phyloP scores from a whole-genome alignment of 2,113 vertebrate genomes.

The Phyllostomus hastatus region DNA sequence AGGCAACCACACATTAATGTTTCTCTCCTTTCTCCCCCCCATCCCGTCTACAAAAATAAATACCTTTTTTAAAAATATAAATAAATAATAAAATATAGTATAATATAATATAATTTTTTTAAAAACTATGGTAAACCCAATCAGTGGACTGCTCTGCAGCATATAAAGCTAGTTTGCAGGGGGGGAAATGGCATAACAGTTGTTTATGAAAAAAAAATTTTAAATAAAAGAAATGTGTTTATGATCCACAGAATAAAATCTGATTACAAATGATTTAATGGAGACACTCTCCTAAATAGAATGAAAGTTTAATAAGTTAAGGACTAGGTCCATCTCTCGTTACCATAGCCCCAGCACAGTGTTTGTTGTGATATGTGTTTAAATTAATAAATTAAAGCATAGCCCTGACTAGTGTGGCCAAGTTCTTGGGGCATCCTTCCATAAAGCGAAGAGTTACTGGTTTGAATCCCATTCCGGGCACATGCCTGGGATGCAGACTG shows the following conservation, averaged over 20 bases:
- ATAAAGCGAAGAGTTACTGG: no score
- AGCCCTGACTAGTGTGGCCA: no score
- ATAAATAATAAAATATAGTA: no score
- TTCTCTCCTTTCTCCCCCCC: no score
- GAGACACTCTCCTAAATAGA: neutral
- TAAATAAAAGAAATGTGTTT: neutral
- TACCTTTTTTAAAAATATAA: no score
- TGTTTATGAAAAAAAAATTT: neutral
- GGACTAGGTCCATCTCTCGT: neutral
- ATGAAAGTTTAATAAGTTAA: neutral
- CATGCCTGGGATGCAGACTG: no score
- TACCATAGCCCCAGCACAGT: neutral
- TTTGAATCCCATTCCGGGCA: no score
- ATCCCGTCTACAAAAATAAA: no score
- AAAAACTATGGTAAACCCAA: neutral
- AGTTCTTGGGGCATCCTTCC: no score
- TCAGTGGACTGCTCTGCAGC: neutral
- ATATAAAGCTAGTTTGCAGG: neutral
- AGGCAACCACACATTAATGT: no score
- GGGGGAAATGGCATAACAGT: neutral
- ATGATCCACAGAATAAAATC: neutral
- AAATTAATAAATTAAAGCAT: neutral
- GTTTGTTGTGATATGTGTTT: neutral
- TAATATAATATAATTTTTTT: no score
- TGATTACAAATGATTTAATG: neutral